Base-by-base conservation (phyloP, 2,113 vertebrate species). In the Rhinichthys klamathensis region DNA sequence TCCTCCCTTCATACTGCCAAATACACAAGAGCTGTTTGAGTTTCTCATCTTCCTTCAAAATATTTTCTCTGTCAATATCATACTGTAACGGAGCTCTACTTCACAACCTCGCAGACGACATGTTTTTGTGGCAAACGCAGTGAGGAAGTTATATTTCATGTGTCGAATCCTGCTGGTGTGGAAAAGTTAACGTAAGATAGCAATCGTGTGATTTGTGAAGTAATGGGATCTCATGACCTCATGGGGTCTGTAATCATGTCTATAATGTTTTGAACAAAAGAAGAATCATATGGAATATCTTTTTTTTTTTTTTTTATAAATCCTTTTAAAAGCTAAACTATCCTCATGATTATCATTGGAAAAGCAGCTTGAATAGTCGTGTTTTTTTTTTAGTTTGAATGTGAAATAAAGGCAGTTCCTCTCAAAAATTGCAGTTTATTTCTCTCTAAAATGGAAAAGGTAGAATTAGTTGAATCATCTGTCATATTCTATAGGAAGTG, bases 401-500 rank as follows among this genome's bases (percentile, higher is more conserved):
- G 67, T 70, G 67, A 70, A 70, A 70, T 70, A 70, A 70, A 70
- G 6, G 32, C 18, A 23, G 35, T 70, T 41, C 67, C 60, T 49
- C 69, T 72, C 83, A 72, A 49, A 49, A 49, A 32, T 56, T 9
- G 74, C 73, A 46, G 70, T 76, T 87, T 85, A 73, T 80, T 67
- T 79, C 70, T 65, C 46, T 86, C 30, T 89, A 90, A 92, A 91
- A 92, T 69, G 67, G 3, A 87, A 56, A 89, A 89, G 90, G 89
- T 90, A 30, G 92, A 94, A 94, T 94, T 94, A 94, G 88, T 91
- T 83, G 90, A 90, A 94, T 41, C 8, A 41, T 95, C 92, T 92
- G 93, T 94, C 93, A 93, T 94, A 91, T 93, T 92, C 91, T 90
- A 90, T 91, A 94, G 93, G 93, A 94, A 93, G 89, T 91, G 90